A percentile compares a stretch with the other conserved stretches of the same genome.
phyloP scores from a whole-genome alignment of 1,140 invertebrate genomes.

The Triops cancriformis region DNA sequence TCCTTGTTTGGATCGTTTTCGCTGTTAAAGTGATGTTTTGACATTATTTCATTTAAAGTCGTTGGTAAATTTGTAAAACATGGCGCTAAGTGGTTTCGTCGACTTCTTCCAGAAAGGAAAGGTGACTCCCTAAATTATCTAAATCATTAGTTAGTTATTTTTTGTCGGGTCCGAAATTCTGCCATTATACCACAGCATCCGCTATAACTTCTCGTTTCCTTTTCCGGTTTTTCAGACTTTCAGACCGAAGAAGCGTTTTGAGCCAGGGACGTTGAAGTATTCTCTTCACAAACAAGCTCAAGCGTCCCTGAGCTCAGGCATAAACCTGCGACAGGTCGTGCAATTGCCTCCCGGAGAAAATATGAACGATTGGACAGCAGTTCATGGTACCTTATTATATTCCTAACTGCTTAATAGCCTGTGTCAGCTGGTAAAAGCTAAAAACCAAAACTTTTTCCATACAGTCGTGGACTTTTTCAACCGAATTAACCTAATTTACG shows the following conservation, averaged over 20 bases:
- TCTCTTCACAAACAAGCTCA: conserved; percentile 89
- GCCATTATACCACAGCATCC: background rate
- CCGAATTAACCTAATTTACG: conserved; percentile 87
- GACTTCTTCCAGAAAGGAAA: conserved; percentile 76
- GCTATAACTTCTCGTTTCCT: conserved; percentile 22
- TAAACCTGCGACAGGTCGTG: conserved; percentile 78
- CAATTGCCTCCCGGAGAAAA: conserved; percentile 78
- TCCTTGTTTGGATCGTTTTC: conserved; percentile 1
- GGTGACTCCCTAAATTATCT: conserved; percentile 44
- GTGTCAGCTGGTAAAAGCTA: background rate
- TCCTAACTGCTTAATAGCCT: background rate
- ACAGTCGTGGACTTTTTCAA: conserved; percentile 94
- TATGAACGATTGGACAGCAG: conserved; percentile 88
- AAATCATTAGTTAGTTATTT: background rate
- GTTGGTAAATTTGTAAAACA: conserved; percentile 31
- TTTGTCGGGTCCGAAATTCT: background rate
- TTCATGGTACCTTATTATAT: conserved; percentile 64
- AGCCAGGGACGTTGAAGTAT: conserved; percentile 80
- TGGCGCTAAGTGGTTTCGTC: conserved; percentile 60
- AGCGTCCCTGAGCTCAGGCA: conserved; percentile 86
- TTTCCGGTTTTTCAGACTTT: conserved; percentile 83
- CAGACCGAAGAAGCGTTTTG: conserved; percentile 81
- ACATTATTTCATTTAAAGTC: conserved; percentile 7
- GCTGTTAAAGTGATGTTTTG: background rate
- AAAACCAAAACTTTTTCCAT: conserved; percentile 32